Percentiles rank a stretch among this genome's conserved stretches.
These are phyloP conservation scores for Pteronura brasiliensis DNA, from an alignment of 2,113 vertebrate species.

Conservation along the genomic window DNA sequence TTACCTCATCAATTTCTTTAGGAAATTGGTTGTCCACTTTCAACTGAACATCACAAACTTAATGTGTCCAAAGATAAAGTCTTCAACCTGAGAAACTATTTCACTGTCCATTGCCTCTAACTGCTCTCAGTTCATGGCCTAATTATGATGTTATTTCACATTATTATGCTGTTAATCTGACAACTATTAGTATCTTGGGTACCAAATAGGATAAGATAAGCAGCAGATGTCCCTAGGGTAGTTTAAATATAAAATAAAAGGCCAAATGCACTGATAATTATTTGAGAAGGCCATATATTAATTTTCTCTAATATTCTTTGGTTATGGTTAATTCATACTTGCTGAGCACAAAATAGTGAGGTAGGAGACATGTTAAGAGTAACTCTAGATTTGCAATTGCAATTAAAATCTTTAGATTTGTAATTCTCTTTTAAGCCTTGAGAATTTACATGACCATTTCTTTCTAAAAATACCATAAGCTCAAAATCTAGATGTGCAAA, in stretches of 20 bases:
- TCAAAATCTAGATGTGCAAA: background rate
- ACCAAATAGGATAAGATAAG: background rate
- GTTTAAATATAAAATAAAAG: background rate
- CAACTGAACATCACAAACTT: background rate
- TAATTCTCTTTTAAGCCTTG: background rate
- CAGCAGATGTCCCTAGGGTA: background rate
- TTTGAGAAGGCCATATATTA: background rate
- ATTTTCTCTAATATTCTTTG: background rate
- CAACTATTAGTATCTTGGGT: background rate
- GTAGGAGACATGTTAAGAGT: background rate
- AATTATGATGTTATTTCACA: background rate
- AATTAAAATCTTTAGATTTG: background rate
- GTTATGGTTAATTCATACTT: background rate
- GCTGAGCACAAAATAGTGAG: background rate
- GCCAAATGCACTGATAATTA: background rate
- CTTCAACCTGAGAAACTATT: background rate
- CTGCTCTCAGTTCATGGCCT: background rate
- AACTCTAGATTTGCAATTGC: background rate
- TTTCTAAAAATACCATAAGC: background rate
- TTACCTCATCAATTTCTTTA: background rate
- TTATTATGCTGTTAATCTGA: background rate
- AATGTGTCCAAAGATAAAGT: background rate
- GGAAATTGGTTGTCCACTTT: background rate
- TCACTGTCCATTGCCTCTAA: background rate
- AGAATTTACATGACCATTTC: background rate